Percentiles rank a stretch among this genome's conserved stretches.
Conservation (phyloP, 2,888 invertebrate species). For the Rotaria sp. region DNA sequence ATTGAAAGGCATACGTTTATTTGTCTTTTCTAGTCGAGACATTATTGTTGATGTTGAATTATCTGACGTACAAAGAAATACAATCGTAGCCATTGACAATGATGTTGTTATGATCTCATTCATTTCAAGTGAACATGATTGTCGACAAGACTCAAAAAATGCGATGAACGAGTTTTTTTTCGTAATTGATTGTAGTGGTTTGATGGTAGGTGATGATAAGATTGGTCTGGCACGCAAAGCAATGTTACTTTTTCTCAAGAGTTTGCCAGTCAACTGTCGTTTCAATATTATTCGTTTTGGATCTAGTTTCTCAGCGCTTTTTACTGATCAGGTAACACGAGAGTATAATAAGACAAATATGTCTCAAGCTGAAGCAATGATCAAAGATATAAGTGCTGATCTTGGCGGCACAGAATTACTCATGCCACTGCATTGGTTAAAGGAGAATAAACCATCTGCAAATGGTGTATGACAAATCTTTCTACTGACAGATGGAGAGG, state of each 20-base stretch:
- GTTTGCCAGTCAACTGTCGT: neutral
- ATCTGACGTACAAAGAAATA: neutral
- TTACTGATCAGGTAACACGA: neutral
- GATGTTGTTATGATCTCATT: neutral
- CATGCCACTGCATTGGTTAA: neutral
- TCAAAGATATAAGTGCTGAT: neutral
- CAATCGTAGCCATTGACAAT: neutral
- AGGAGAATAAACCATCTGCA: neutral
- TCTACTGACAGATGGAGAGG: neutral
- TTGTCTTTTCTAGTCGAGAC: neutral
- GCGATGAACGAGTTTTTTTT: neutral
- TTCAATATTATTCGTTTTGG: conserved; percentile 12
- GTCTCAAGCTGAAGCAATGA: neutral
- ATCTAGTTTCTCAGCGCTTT: neutral
- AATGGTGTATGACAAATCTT: no score
- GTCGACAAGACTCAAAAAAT: neutral
- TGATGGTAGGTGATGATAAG: neutral
- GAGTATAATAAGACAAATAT: neutral
- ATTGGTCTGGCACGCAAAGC: neutral
- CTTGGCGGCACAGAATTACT: neutral
- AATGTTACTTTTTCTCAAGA: neutral
- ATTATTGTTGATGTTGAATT: neutral
- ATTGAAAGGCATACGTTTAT: no score
- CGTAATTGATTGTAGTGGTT: neutral
- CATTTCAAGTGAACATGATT: neutral